Conservation (phyloP, 2,113 vertebrate species). For the Vicugna pacos region DNA sequence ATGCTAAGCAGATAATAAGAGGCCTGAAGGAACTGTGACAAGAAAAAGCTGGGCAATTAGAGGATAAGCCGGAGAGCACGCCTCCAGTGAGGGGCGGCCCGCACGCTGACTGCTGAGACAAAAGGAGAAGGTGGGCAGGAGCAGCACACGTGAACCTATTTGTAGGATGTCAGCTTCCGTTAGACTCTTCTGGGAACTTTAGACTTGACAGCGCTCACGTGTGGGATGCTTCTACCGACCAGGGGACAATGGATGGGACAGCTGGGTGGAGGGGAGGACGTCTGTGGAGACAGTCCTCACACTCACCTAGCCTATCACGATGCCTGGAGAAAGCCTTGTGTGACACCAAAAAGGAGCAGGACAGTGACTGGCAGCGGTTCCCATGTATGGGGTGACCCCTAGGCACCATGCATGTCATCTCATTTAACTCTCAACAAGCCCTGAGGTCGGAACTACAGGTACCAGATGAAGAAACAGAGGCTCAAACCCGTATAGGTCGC, state of each 20-base stretch:
- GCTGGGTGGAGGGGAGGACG: accelerated
- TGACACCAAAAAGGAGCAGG: background rate
- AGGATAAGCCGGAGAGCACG: background rate
- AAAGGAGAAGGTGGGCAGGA: slow-evolving; percentile 66
- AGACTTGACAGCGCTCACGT: background rate
- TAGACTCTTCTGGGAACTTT: slow-evolving; percentile 54
- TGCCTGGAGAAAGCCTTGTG: background rate
- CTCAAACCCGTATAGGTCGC: background rate
- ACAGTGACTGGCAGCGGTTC: background rate
- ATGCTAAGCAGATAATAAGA: slow-evolving; percentile 52
- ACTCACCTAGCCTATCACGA: accelerated
- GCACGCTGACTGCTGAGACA: slow-evolving; percentile 61
- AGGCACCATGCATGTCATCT: background rate
- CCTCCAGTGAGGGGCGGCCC: background rate
- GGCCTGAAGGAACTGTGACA: slow-evolving; percentile 27
- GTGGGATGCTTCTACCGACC: background rate
- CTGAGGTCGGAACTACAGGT: background rate
- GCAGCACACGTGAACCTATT: slow-evolving; percentile 43
- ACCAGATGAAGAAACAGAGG: background rate
- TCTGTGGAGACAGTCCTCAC: background rate
- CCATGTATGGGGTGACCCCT: background rate
- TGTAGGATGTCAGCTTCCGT: slow-evolving; percentile 56
- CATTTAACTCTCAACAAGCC: background rate
- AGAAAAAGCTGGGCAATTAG: slow-evolving; percentile 63
- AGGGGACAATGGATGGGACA: background rate